These are phyloP conservation scores for Saturnia pavonia DNA, from an alignment of 2,888 invertebrate species.

Conservation along the genomic window DNA sequence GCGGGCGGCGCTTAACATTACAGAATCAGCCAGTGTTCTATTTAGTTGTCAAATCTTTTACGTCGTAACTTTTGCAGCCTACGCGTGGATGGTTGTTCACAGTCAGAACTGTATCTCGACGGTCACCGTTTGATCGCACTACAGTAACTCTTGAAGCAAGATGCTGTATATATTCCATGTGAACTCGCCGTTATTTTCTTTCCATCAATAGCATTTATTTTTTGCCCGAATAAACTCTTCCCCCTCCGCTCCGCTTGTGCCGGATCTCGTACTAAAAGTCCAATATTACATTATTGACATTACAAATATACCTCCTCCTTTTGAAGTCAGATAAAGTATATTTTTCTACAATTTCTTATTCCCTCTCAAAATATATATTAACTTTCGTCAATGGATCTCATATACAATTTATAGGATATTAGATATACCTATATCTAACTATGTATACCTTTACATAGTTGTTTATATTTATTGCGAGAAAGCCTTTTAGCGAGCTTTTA, in stretches of 20 bases:
- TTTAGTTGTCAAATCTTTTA: too few species aligned
- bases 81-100: too few species aligned
- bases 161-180: not conserved
- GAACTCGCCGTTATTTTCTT: constrained; percentile 3
- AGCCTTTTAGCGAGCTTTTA: not conserved
- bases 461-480: constrained; percentile 11
- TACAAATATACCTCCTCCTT: constrained; percentile 13
- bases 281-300: constrained; percentile 20
- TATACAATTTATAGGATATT: constrained; percentile 19
- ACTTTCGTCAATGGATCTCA: constrained; percentile 16
- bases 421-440: too few species aligned
- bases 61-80: too few species aligned
- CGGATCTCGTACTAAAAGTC: constrained; percentile 15
- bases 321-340: constrained; percentile 17
- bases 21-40: too few species aligned
- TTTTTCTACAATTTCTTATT: constrained; percentile 16
- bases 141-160: not conserved
- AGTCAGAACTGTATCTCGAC: too few species aligned
- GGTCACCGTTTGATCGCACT: not conserved
- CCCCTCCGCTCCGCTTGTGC: not conserved
- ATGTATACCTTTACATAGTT: too few species aligned
- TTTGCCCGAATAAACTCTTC: constrained; percentile 4
- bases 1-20: too few species aligned
- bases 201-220: constrained; percentile 10
- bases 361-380: constrained; percentile 12